Conservation (phyloP, 2,888 invertebrate genomes). For the Eristalis pertinax region DNA sequence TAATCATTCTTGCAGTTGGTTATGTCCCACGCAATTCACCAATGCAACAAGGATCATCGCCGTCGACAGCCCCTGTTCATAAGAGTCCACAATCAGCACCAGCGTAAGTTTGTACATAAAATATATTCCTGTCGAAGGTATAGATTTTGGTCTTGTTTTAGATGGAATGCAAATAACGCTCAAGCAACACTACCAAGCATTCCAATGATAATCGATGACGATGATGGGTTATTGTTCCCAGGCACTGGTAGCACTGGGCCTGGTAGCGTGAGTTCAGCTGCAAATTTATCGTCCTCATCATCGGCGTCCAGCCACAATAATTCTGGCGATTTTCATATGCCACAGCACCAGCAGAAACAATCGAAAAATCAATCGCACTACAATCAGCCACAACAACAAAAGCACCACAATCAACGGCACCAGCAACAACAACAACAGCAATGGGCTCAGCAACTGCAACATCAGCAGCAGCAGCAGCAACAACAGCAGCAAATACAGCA, state of each 20-base stretch:
- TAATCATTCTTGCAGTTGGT: slow-evolving; percentile 78
- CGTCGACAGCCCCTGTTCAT: slow-evolving; percentile 77
- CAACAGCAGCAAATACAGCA: slow-evolving; percentile 61
- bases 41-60: slow-evolving; percentile 84
- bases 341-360: slow-evolving; percentile 75
- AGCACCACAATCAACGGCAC: slow-evolving; percentile 74
- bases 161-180: slow-evolving; percentile 85
- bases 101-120: slow-evolving; percentile 77
- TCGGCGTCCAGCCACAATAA: slow-evolving; percentile 75
- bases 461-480: slow-evolving; percentile 75
- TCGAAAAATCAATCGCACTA: slow-evolving; percentile 75
- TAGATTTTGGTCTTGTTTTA: slow-evolving; percentile 75
- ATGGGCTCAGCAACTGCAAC: slow-evolving; percentile 74
- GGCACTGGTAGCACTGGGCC: slow-evolving; percentile 75
- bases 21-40: slow-evolving; percentile 84
- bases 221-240: slow-evolving; percentile 79
- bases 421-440: slow-evolving; percentile 73
- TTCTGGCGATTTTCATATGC: slow-evolving; percentile 72
- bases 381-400: slow-evolving; percentile 74
- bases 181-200: slow-evolving; percentile 88
- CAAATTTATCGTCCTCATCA: slow-evolving; percentile 74
- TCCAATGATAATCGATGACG: slow-evolving; percentile 89
- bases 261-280: slow-evolving; percentile 61
- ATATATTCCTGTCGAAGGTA: slow-evolving; percentile 44
- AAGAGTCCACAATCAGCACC: slow-evolving; percentile 81